Evolutionary conservation across 2,113 vertebrate genomes (phyloP), one percentile per base, ranked within the genome.

Genomic region (Syngnathus floridae): DNA sequence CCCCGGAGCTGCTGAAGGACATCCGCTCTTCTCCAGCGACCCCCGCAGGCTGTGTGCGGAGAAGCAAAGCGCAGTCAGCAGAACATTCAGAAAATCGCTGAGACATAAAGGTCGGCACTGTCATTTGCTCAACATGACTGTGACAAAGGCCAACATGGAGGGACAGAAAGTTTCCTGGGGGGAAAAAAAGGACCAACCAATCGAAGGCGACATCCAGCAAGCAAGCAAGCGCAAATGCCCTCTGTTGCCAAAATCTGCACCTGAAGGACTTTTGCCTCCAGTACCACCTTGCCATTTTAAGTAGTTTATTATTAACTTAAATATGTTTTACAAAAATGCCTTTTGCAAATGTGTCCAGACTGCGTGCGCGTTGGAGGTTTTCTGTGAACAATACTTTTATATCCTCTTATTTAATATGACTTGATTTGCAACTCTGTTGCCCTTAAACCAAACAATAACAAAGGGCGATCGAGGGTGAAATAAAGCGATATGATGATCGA

Each of bases 1-100:
- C 67, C 81, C 84, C 79, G 37, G 64, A 86, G 62, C 89, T 90
- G 75, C 14, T 21, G 12, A 41, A 41, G 37, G 37, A 7, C 19
- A 21, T 10, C 19, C 4, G 4, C 14, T 17, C 14, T 46, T 31
- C 3, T 14, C 14, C 16, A 5, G 41, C 11, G 46, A 48, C 46
- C 46, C 46, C 46, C 3, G 17, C 46, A 48, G 46, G 19, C 48
- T 51, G 48, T 48, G 17, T 7, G 45, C 5, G 5, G 45, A 48
- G 45, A 51, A 21, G 19, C 48, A 9, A n/a, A 51, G 48, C 19
- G n/a, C 48, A 21, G 48, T 51, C 48, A 51, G 19, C 48, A 51
- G 19, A 51, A 51, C 10, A 21, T 51, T 21, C 19, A 3, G 40
- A 10, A 21, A 51, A 51, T 51, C 9, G 19, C 48, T n/a, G 48